phyloP scores from a whole-genome alignment of 2,113 vertebrate species.

The Pipa parva region DNA sequence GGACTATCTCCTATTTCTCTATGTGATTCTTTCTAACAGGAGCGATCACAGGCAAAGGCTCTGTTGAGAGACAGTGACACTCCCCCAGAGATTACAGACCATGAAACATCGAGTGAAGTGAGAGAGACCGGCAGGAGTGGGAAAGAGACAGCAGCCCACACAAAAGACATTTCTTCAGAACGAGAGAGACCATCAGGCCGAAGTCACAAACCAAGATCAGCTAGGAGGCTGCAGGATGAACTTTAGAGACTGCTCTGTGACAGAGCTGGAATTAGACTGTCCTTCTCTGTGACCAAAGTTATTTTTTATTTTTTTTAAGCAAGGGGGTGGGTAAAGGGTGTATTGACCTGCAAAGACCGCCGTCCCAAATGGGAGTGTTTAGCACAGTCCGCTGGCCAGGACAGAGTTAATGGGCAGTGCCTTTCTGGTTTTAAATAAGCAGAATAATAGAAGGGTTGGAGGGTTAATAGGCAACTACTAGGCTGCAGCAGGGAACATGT shows the following conservation, averaged over 20 bases:
- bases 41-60: background rate
- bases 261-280: background rate
- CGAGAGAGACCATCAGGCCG: slow-evolving; percentile 11
- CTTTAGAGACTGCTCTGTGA: slow-evolving; percentile 5
- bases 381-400: background rate
- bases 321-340: background rate
- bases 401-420: background rate
- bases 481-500: too few relatives aligned
- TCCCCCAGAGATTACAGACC: background rate
- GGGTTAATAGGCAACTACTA: background rate
- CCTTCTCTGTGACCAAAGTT: background rate
- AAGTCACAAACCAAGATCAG: slow-evolving; percentile 6
- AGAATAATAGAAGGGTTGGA: too few relatives aligned
- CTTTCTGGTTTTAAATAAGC: too few relatives aligned
- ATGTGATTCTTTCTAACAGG: background rate
- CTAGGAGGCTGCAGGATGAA: slow-evolving; percentile 30
- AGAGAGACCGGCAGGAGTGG: background rate
- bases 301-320: background rate
- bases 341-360: background rate
- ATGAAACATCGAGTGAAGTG: background rate
- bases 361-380: too few relatives aligned
- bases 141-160: background rate
- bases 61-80: background rate
- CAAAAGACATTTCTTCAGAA: background rate
- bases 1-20: background rate